Evolutionary conservation across 2,113 vertebrate species (phyloP).

Genomic region (Rana temporaria): DNA sequence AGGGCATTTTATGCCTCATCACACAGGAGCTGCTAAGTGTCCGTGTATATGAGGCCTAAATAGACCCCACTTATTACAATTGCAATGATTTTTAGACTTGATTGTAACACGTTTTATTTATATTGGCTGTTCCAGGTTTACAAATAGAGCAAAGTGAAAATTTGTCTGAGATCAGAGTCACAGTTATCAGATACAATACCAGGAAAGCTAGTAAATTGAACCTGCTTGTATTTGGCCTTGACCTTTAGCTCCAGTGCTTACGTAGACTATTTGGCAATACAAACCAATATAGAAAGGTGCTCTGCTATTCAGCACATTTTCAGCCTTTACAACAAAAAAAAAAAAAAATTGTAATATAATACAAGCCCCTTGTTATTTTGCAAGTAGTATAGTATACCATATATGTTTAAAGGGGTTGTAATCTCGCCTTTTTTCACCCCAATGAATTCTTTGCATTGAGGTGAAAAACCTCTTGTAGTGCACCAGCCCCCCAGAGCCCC

Average conservation of each 20-base stretch:
- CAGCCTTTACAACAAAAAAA: not conserved
- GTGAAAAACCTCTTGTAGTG: too few species aligned
- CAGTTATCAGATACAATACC: slow-evolving; percentile 40
- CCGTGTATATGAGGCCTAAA: too few species aligned
- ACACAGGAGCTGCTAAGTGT: too few species aligned
- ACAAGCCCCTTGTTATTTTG: too few species aligned
- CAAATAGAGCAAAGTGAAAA: slow-evolving; percentile 43
- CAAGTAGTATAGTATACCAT: too few species aligned
- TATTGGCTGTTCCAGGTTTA: slow-evolving; percentile 2
- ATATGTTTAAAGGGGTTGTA: too few species aligned
- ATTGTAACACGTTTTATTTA: not conserved
- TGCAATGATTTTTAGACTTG: not conserved
- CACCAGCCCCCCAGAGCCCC: too few species aligned
- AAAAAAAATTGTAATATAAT: too few species aligned
- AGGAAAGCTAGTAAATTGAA: slow-evolving; percentile 41
- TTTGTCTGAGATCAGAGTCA: slow-evolving; percentile 10
- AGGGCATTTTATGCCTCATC: too few species aligned
- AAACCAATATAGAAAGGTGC: slow-evolving; percentile 26
- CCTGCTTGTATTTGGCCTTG: slow-evolving; percentile 43
- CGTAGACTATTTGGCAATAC: slow-evolving; percentile 53
- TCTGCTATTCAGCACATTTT: slow-evolving; percentile 21
- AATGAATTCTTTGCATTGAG: too few species aligned
- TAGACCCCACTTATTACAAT: not conserved
- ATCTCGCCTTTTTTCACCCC: too few species aligned
- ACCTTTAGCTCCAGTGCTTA: slow-evolving; percentile 42